Evolutionary conservation across 2,797 vertebrate species (phyloP).

Genomic region (Tapirus indicus): DNA sequence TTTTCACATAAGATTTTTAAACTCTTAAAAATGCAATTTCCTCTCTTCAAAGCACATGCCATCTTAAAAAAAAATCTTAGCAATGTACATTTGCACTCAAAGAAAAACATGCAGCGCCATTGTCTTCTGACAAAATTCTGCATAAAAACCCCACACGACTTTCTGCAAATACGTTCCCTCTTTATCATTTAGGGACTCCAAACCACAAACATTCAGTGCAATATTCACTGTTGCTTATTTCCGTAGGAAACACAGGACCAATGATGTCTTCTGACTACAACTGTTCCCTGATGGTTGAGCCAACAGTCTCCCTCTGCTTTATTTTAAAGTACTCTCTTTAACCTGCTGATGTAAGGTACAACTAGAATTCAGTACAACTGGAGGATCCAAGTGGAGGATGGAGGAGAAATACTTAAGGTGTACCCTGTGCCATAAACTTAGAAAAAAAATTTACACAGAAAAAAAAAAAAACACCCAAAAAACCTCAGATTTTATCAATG

Average conservation of each 20-base stretch:
- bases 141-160: conserved; percentile 84
- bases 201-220: conserved; percentile 87
- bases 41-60: conserved; percentile 86
- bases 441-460: conserved; percentile 85
- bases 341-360: conserved; percentile 84
- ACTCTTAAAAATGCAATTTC: conserved; percentile 88
- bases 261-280: conserved; percentile 80
- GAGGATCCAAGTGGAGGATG: conserved; percentile 83
- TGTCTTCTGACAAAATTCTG: conserved; percentile 87
- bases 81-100: conserved; percentile 89
- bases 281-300: conserved; percentile 82
- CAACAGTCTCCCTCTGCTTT: conserved; percentile 79
- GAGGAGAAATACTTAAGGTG: conserved; percentile 85
- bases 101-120: conserved; percentile 88
- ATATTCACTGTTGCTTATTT: conserved; percentile 84
- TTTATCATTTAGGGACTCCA: conserved; percentile 79
- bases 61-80: conserved; percentile 84
- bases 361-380: conserved; percentile 85
- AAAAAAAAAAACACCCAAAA: conserved; percentile 75
- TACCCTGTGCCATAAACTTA: conserved; percentile 90
- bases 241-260: conserved; percentile 85
- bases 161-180: conserved; percentile 81
- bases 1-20: conserved; percentile 87
- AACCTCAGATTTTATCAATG: conserved; percentile 87
- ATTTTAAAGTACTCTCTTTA: conserved; percentile 81